Evolutionary conservation across 2,113 vertebrate species (phyloP).

Genomic region (Apodemus speciosus): DNA sequence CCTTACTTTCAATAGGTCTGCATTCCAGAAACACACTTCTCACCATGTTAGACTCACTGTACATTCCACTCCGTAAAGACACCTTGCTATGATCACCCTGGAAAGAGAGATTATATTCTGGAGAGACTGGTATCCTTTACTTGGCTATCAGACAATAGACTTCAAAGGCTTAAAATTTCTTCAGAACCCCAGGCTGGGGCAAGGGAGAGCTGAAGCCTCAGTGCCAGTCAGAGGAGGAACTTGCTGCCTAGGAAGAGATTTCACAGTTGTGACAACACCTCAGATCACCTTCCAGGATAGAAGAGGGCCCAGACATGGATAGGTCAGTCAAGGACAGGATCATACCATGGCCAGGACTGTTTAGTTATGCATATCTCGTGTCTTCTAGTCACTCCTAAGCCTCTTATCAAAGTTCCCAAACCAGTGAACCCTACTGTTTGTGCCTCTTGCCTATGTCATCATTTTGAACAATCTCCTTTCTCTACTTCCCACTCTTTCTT

Average conservation of each 20-base stretch:
- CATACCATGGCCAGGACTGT: not conserved
- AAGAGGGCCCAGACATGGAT: not conserved
- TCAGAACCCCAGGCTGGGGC: not conserved
- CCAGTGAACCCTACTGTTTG: not conserved
- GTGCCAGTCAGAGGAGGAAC: not conserved
- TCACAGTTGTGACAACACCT: not conserved
- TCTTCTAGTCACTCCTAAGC: not conserved
- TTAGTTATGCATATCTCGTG: not conserved
- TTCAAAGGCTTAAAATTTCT: not conserved
- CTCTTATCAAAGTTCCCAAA: not conserved
- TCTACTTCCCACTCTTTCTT: not conserved
- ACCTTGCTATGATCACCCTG: not conserved
- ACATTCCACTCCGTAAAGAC: not conserved
- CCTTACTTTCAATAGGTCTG: accelerated
- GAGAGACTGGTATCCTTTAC: not conserved
- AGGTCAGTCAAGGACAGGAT: no score
- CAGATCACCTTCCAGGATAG: not conserved
- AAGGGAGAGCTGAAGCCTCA: not conserved
- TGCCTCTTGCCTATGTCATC: not conserved
- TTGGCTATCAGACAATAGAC: not conserved
- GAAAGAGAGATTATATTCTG: not conserved
- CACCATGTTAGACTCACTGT: accelerated
- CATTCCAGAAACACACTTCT: not conserved
- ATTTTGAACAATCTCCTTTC: not conserved
- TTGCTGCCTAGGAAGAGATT: not conserved